Base-by-base conservation (phyloP, 1,140 invertebrate genomes). In the Cepaea nemoralis region DNA sequence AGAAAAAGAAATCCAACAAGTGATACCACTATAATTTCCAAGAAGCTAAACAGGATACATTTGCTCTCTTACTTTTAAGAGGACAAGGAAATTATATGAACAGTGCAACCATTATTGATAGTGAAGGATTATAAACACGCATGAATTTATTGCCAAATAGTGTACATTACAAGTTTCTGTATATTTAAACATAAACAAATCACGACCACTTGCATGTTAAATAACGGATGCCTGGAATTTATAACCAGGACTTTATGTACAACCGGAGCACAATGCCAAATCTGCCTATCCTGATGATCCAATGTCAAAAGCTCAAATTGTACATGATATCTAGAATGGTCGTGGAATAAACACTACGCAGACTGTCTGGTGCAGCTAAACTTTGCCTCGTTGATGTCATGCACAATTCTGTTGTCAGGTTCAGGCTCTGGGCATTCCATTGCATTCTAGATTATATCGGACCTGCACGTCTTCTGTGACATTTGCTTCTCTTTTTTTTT, bases 341-440 rank as follows among this genome's bases (percentile, higher is more conserved):
- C 6, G 19, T 45, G 42, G 42, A 19, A 45, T 19, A 45, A 10
- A 45, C 42, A 45, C 42, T 19, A 45, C 8, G 8, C 19, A 55
- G 50, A 14, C n/a, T 63, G 27, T 31, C 59, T 63, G 59, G n/a
- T 31, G 59, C 59, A 63, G 50, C 50, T 22, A 5, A 22, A 24
- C 50, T 24, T 14, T 14, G 2, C 14, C 24, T n/a, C 14, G 45
- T n/a, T n/a, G 50, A 5, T 55, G 50, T 22, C 3, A 22, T 55
- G 66, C 27, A 69, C 35, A 33, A 69, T 16, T 69, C n/a, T 69
- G 66, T 69, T 69, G 66, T 69, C 66, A 69, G 66, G 31, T 69
- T 69, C 66, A 69, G 69, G 37, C 69, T 40, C 69, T 39, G 69
- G 69, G 69, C 69, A 70, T 24, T 70, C 69, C 59, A 63, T 31